These are phyloP conservation scores for Polyommatus iphigenia DNA, from an alignment of 2,888 invertebrate species.

Conservation along the genomic window DNA sequence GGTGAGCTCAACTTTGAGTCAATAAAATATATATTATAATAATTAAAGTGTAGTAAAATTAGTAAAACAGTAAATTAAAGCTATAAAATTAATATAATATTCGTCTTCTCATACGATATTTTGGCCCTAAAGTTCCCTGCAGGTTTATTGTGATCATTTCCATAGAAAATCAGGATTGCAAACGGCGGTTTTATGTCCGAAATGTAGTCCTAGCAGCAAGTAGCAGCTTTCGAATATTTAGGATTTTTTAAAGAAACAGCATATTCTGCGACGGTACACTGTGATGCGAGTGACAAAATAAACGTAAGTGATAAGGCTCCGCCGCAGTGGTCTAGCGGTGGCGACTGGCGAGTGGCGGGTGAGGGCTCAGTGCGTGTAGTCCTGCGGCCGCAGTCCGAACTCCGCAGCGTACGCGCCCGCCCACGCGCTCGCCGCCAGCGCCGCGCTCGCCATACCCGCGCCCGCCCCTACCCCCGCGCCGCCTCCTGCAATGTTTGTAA, in stretches of 20 bases:
- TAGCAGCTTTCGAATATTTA: too few relatives aligned
- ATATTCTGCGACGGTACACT: not conserved
- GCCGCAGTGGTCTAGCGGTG: not conserved
- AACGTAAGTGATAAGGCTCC: not conserved
- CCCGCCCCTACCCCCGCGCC: slow-evolving; percentile 53
- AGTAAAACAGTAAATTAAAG: not conserved
- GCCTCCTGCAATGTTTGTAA: slow-evolving; percentile 4
- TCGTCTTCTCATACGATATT: not conserved
- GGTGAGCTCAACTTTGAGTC: not conserved
- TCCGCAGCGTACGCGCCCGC: slow-evolving; percentile 60
- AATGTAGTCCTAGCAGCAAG: too few relatives aligned
- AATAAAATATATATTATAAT: not conserved
- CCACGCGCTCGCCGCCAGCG: slow-evolving; percentile 51
- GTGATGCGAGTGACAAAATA: not conserved
- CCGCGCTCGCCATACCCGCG: slow-evolving; percentile 41
- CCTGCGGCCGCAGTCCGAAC: slow-evolving; percentile 56
- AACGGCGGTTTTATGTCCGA: not conserved
- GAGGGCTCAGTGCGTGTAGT: slow-evolving; percentile 58
- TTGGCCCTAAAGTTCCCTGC: not conserved
- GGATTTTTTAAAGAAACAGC: not conserved
- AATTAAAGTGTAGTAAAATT: not conserved
- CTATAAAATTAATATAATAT: not conserved
- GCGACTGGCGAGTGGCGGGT: not conserved
- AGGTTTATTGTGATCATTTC: not conserved
- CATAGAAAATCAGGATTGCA: not conserved